A percentile compares a stretch with the other conserved stretches of the same genome.
These are phyloP conservation scores for Polia nebulosa DNA, from an alignment of 2,888 invertebrate genomes.

Conservation along the genomic window DNA sequence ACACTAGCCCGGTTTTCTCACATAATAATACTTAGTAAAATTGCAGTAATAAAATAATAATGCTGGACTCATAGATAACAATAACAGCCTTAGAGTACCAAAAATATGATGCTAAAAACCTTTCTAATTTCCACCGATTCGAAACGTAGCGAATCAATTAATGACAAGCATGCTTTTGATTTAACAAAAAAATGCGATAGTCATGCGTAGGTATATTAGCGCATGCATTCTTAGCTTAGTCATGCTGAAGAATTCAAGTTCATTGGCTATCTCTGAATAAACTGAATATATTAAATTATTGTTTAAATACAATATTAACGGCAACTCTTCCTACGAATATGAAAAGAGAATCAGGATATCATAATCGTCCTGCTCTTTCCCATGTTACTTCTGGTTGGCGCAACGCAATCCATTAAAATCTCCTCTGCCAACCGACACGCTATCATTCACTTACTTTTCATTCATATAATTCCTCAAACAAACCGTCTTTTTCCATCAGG, in stretches of 20 bases:
- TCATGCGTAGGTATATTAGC: constrained; percentile 5
- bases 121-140: constrained; percentile 23
- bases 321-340: too few relatives aligned
- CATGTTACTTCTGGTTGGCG: too few relatives aligned
- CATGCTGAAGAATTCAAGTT: constrained; percentile 8
- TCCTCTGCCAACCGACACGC: too few relatives aligned
- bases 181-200: constrained; percentile 15
- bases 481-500: too few relatives aligned
- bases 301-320: too few relatives aligned
- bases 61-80: constrained; percentile 6
- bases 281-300: too few relatives aligned
- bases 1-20: neutral
- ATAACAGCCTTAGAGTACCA: constrained; percentile 2
- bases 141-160: constrained; percentile 40
- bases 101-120: neutral
- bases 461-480: too few relatives aligned
- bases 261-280: neutral
- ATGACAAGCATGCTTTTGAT: neutral
- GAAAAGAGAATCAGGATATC: too few relatives aligned
- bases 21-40: neutral
- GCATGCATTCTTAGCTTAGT: constrained; percentile 6
- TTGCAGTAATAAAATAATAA: too few relatives aligned
- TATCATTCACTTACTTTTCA: too few relatives aligned
- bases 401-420: too few relatives aligned
- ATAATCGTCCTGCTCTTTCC: too few relatives aligned